Evolutionary conservation across 2,888 invertebrate genomes (phyloP).

Genomic region (Andrena bicolor): DNA sequence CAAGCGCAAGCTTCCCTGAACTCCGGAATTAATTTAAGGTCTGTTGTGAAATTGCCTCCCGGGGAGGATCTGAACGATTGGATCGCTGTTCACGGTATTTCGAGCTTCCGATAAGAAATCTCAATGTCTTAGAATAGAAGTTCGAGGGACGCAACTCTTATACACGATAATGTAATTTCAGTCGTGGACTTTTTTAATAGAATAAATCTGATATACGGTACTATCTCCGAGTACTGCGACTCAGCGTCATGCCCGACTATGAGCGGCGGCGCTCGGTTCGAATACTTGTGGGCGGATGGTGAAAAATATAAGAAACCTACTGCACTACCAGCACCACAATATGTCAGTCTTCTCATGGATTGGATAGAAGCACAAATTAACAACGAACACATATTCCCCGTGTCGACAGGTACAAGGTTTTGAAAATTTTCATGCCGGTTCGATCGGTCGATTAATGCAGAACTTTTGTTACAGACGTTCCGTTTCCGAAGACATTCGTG

Average conservation of each 20-base stretch:
- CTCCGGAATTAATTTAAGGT: slow-evolving; percentile 94
- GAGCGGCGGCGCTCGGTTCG: slow-evolving; percentile 95
- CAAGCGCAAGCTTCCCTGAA: slow-evolving; percentile 96
- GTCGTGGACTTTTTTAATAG: slow-evolving; percentile 98
- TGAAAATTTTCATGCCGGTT: background rate
- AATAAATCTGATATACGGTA: slow-evolving; percentile 96
- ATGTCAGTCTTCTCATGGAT: slow-evolving; percentile 94
- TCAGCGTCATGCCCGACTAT: slow-evolving; percentile 94
- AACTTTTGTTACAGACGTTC: slow-evolving; percentile 88
- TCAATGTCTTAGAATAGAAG: background rate
- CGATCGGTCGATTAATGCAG: slow-evolving; percentile 7
- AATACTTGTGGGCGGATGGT: slow-evolving; percentile 96
- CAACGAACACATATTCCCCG: slow-evolving; percentile 94
- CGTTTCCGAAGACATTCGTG: slow-evolving; percentile 94
- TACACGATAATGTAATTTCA: slow-evolving; percentile 80
- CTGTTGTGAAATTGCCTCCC: slow-evolving; percentile 92
- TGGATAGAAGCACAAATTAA: slow-evolving; percentile 97
- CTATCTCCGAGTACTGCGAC: slow-evolving; percentile 94
- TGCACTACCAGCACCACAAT: slow-evolving; percentile 92
- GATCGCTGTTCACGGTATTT: slow-evolving; percentile 96
- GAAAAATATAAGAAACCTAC: slow-evolving; percentile 92
- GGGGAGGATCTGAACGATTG: slow-evolving; percentile 96
- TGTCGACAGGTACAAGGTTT: slow-evolving; percentile 88
- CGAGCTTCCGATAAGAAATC: slow-evolving; percentile 6
- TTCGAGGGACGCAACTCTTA: background rate